These are phyloP conservation scores for Amazona guildingii DNA, from an alignment of 2,113 vertebrate genomes.

Conservation along the genomic window DNA sequence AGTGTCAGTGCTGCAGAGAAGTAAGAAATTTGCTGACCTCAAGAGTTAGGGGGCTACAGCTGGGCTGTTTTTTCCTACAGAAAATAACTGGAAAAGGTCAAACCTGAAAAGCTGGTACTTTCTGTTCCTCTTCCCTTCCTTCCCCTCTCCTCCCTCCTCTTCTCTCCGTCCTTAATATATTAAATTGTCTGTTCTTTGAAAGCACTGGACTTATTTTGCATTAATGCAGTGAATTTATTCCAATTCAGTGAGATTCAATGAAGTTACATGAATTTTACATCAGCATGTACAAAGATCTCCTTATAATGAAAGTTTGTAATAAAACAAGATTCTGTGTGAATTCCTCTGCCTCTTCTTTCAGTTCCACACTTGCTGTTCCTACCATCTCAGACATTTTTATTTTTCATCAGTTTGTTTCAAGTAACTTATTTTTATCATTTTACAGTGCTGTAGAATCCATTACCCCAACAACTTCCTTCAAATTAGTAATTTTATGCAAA, in stretches of 20 bases:
- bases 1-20: background rate
- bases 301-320: background rate
- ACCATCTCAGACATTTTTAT: background rate
- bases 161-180: background rate
- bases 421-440: background rate
- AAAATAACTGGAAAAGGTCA: background rate
- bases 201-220: background rate
- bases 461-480: background rate
- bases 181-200: background rate
- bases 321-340: background rate
- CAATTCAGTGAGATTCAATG: background rate
- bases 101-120: background rate
- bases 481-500: background rate
- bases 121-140: background rate
- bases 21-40: background rate
- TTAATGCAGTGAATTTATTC: background rate
- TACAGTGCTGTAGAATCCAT: background rate
- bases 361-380: background rate
- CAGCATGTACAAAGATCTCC: background rate
- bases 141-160: accelerated
- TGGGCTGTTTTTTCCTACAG: background rate
- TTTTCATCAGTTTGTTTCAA: background rate
- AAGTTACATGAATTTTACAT: background rate
- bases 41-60: background rate
- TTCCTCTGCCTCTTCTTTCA: background rate